A percentile compares a stretch with the other conserved stretches of the same genome.
Evolutionary conservation across 2,888 invertebrate species (phyloP).

Genomic region (Theodoxus fluviatilis): DNA sequence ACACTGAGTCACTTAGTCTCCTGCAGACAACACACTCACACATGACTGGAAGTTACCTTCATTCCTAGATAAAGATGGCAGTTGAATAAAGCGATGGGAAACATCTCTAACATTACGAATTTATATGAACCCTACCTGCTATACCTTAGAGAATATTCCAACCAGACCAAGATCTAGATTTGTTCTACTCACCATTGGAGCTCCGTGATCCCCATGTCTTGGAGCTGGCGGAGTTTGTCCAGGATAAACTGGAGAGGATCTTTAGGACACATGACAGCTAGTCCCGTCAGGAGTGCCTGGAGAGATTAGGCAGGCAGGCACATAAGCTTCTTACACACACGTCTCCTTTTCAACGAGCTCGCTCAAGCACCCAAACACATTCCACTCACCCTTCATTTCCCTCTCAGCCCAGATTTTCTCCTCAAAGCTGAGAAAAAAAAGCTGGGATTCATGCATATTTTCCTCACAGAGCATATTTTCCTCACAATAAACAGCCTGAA

Average conservation of each 20-base stretch:
- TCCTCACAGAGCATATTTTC: not conserved
- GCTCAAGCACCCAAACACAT: not conserved
- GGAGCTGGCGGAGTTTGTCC: conserved; percentile 56
- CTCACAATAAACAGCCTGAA: not conserved
- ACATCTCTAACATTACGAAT: too few relatives aligned
- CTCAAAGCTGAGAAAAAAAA: too few relatives aligned
- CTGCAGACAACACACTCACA: too few relatives aligned
- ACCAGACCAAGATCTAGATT: not conserved
- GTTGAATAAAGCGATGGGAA: too few relatives aligned
- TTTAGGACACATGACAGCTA: conserved; percentile 64
- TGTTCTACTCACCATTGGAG: conserved; percentile 60
- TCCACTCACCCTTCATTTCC: not conserved
- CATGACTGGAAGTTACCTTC: too few relatives aligned
- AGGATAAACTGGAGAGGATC: conserved; percentile 63
- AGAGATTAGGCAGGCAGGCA: conserved; percentile 7
- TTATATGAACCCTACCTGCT: too few relatives aligned
- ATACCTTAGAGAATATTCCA: not conserved
- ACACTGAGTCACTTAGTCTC: too few relatives aligned
- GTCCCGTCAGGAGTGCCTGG: conserved; percentile 63
- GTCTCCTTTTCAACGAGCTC: not conserved
- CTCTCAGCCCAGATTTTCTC: not conserved
- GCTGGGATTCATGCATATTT: too few relatives aligned
- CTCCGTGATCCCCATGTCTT: conserved; percentile 49
- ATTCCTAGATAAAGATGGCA: too few relatives aligned
- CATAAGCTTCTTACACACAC: not conserved